Percentiles rank a stretch among this genome's conserved stretches.
Evolutionary conservation across 1,140 invertebrate genomes (phyloP).

Genomic region (Aleiodes sp.): DNA sequence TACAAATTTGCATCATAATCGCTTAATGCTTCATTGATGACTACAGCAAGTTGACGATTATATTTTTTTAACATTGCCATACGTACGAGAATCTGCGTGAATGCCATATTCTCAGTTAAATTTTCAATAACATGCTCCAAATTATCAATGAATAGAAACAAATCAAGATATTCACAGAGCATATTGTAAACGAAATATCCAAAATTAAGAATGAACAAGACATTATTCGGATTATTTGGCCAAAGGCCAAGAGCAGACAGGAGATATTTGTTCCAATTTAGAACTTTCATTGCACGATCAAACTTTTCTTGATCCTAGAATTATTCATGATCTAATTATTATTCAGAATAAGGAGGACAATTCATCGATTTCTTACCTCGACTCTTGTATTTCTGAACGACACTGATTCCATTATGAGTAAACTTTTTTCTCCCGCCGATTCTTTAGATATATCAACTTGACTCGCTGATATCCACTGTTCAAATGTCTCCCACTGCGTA

Average conservation of each 20-base stretch:
- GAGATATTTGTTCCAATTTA: constrained; percentile 48
- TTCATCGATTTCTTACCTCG: not conserved
- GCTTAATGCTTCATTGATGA: constrained; percentile 44
- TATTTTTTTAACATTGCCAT: constrained; percentile 47
- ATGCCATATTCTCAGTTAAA: constrained; percentile 55
- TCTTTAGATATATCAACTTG: not conserved
- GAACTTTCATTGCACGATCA: constrained; percentile 41
- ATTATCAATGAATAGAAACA: constrained; percentile 47
- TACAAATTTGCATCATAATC: constrained; percentile 48
- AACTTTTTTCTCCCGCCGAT: too few species aligned
- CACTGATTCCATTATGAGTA: too few species aligned
- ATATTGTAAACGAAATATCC: constrained; percentile 50
- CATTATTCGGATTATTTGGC: constrained; percentile 43
- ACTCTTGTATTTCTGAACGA: not conserved
- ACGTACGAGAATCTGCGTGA: constrained; percentile 48
- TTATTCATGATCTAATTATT: not conserved
- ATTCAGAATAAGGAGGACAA: not conserved
- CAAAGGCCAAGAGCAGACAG: constrained; percentile 49
- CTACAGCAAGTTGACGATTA: constrained; percentile 41
- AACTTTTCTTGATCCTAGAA: constrained; percentile 45
- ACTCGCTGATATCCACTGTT: too few species aligned
- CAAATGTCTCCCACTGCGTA: too few species aligned
- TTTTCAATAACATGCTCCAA: constrained; percentile 55
- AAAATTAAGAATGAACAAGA: constrained; percentile 46
- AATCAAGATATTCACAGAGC: constrained; percentile 50